Evolutionary conservation across 2,113 vertebrate genomes (phyloP).

Genomic region (Planiliza haematocheilus): DNA sequence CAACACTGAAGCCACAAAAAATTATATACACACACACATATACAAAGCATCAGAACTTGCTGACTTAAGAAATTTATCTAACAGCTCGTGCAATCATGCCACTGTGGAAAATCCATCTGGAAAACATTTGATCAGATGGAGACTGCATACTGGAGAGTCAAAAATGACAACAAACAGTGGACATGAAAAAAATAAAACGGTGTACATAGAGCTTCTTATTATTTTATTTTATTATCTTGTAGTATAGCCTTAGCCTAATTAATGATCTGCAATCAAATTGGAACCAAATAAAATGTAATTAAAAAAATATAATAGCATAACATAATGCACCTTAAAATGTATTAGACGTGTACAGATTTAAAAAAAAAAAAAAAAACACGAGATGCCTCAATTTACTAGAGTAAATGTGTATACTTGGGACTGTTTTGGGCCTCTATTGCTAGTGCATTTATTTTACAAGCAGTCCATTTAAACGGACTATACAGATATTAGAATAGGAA

Average conservation of each 20-base stretch:
- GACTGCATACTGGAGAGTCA: constrained; percentile 6
- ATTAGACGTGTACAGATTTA: too few species aligned
- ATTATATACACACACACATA: constrained; percentile 3
- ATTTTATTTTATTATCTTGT: neutral
- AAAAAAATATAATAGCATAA: too few species aligned
- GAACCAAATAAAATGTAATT: neutral
- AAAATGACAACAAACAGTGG: constrained; percentile 4
- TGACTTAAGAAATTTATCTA: constrained; percentile 23
- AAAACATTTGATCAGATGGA: constrained; percentile 26
- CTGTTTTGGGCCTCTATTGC: neutral
- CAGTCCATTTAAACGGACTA: neutral
- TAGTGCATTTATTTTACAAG: neutral
- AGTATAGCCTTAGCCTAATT: neutral
- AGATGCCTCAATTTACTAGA: too few species aligned
- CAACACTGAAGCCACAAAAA: constrained; percentile 35
- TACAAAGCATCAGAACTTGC: constrained; percentile 28
- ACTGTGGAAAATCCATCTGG: constrained; percentile 36
- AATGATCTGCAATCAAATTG: neutral
- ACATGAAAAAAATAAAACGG: neutral
- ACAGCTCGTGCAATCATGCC: constrained; percentile 34
- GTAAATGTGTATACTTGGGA: too few species aligned
- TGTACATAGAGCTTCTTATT: neutral
- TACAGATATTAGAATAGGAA: neutral
- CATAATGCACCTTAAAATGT: too few species aligned
- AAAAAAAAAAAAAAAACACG: too few species aligned